Evolutionary conservation across 1,140 invertebrate genomes (phyloP).

Genomic region (Drosophila willistoni): DNA sequence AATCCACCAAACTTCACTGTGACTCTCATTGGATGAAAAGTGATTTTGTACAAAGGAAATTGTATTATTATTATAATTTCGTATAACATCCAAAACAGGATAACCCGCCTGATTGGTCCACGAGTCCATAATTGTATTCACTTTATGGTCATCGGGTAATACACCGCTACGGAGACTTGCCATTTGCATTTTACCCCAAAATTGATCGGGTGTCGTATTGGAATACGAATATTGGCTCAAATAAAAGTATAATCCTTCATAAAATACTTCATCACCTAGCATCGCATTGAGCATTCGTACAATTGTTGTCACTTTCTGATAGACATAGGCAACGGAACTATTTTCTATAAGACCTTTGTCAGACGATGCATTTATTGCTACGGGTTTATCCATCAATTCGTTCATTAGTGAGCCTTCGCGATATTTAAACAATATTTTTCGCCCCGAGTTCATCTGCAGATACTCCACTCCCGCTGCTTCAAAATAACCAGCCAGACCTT

Average conservation of each 20-base stretch:
- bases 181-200: constrained; percentile 89
- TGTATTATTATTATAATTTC: constrained; percentile 79
- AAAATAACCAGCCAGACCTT: constrained; percentile 92
- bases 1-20: constrained; percentile 84
- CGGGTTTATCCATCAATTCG: constrained; percentile 90
- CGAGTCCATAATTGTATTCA: constrained; percentile 89
- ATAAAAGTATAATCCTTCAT: constrained; percentile 87
- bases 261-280: constrained; percentile 89
- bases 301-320: constrained; percentile 91
- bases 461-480: constrained; percentile 90
- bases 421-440: constrained; percentile 92
- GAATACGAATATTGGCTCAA: constrained; percentile 85
- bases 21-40: constrained; percentile 75
- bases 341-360: neutral
- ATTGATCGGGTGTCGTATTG: constrained; percentile 90
- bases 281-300: constrained; percentile 94
- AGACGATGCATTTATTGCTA: constrained; percentile 84
- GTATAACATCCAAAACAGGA: constrained; percentile 88
- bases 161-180: constrained; percentile 82
- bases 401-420: constrained; percentile 91
- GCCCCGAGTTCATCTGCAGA: constrained; percentile 89
- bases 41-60: constrained; percentile 83
- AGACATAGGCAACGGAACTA: constrained; percentile 84
- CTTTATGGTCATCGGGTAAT: constrained; percentile 84
- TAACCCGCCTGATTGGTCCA: constrained; percentile 92